These are phyloP conservation scores for Griposia aprilina DNA, from an alignment of 2,888 invertebrate species.

Conservation along the genomic window DNA sequence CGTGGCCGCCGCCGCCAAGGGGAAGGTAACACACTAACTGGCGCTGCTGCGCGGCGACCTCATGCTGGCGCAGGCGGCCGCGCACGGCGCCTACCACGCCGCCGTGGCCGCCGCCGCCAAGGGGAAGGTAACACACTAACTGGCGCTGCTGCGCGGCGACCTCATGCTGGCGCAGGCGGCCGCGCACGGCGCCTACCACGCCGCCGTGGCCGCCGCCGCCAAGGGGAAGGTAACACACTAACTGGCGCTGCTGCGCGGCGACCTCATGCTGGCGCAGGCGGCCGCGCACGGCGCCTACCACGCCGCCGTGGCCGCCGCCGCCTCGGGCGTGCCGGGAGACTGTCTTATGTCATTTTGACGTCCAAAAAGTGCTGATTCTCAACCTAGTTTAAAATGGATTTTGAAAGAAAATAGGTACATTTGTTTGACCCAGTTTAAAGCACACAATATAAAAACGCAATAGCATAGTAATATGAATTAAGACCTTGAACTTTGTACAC, in stretches of 20 bases:
- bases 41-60: conserved; percentile 85
- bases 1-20: conserved; percentile 86
- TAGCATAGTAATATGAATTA: too few relatives aligned
- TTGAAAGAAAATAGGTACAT: too few relatives aligned
- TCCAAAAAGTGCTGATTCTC: too few relatives aligned
- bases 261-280: conserved; percentile 88
- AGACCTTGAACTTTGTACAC: too few relatives aligned
- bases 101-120: conserved; percentile 87
- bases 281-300: conserved; percentile 89
- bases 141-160: conserved; percentile 85
- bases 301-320: conserved; percentile 86
- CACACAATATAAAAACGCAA: too few relatives aligned
- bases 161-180: conserved; percentile 89
- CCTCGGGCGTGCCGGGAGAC: conserved; percentile 60
- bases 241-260: conserved; percentile 84
- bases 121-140: conserved; percentile 84
- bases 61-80: conserved; percentile 88
- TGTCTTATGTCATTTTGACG: too few relatives aligned
- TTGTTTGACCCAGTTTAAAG: neutral
- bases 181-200: conserved; percentile 88
- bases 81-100: conserved; percentile 88
- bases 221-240: conserved; percentile 83
- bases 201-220: conserved; percentile 86
- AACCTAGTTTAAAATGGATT: too few relatives aligned
- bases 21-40: conserved; percentile 82